Percentiles rank a stretch among this genome's conserved stretches.
Evolutionary conservation across 1,140 invertebrate genomes (phyloP).

Genomic region (Lycorma delicatula): DNA sequence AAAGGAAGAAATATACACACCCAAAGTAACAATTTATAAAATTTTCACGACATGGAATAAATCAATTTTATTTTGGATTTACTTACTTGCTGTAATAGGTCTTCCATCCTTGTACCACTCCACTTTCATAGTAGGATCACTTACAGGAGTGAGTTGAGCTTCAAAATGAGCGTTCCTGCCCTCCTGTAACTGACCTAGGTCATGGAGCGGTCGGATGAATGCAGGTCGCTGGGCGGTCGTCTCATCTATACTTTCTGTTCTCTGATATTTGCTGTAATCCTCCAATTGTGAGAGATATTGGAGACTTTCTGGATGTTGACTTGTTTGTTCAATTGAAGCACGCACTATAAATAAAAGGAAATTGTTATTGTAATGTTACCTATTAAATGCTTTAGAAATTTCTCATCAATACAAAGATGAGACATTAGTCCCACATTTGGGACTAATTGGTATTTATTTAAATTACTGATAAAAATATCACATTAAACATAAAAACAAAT

Average conservation of each 20-base stretch:
- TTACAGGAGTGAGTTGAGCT: slow-evolving; percentile 87
- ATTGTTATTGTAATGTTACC: slow-evolving; percentile 3
- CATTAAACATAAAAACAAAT: no score
- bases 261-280: slow-evolving; percentile 80
- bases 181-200: slow-evolving; percentile 80
- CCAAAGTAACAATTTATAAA: background rate
- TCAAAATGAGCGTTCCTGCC: slow-evolving; percentile 91
- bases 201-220: slow-evolving; percentile 82
- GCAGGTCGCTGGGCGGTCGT: slow-evolving; percentile 66
- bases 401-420: background rate
- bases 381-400: background rate
- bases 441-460: no score
- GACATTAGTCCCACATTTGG: no score
- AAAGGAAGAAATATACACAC: no score
- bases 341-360: slow-evolving; percentile 46
- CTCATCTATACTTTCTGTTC: slow-evolving; percentile 73
- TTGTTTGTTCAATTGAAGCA: slow-evolving; percentile 70
- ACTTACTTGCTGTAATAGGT: slow-evolving; percentile 77
- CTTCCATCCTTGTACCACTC: slow-evolving; percentile 98
- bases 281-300: slow-evolving; percentile 88
- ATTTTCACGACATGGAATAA: background rate
- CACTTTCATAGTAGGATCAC: slow-evolving; percentile 94
- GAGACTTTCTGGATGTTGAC: slow-evolving; percentile 89
- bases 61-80: background rate
- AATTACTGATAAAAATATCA: no score